Conservation (phyloP, 2,888 invertebrate genomes). For the Athalia circularis region DNA sequence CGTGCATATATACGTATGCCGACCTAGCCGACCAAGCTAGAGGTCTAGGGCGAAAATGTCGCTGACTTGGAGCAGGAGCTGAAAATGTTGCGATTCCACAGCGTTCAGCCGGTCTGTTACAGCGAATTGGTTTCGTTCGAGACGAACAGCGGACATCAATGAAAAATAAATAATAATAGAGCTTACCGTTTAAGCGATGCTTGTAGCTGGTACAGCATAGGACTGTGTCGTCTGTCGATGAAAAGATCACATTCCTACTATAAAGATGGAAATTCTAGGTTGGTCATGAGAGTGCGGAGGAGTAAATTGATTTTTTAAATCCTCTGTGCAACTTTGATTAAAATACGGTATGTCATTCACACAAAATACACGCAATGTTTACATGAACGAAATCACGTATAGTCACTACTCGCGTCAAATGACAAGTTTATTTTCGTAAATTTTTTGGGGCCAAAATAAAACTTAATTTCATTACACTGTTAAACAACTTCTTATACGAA, state of each 20-base stretch:
- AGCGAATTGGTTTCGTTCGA: no score
- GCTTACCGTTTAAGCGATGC: no score
- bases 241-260: constrained; percentile 34
- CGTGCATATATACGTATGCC: no score
- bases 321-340: constrained; percentile 16
- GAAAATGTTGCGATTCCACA: no score
- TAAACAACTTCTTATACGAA: not conserved
- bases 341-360: constrained; percentile 47
- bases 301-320: constrained; percentile 24
- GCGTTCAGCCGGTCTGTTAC: no score
- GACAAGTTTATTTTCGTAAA: constrained; percentile 14
- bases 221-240: constrained; percentile 52
- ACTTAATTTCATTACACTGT: no score
- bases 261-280: not conserved
- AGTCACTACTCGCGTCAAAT: constrained; percentile 54
- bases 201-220: constrained; percentile 10
- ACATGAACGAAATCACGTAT: constrained; percentile 56
- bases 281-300: not conserved
- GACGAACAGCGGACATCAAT: no score
- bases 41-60: no score
- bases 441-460: not conserved
- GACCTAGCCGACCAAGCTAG: no score
- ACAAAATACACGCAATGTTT: constrained; percentile 58
- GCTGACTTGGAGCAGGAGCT: no score
- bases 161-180: no score